Conservation (phyloP, 1,140 invertebrate species). For the Ostrea denselamellosa region DNA sequence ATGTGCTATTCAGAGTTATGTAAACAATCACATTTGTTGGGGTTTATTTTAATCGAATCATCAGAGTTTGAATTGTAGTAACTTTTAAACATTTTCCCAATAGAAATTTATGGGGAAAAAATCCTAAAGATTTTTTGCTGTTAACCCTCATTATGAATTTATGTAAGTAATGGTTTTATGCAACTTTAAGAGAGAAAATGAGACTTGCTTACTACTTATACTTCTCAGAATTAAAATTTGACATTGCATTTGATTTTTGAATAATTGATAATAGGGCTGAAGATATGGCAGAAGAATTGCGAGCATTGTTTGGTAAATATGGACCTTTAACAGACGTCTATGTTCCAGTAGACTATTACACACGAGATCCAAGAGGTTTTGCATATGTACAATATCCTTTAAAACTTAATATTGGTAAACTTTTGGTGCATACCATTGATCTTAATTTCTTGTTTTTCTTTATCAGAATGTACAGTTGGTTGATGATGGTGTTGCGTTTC, state of each 20-base stretch:
- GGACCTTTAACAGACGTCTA: conserved; percentile 80
- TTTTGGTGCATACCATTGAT: conserved; percentile 1
- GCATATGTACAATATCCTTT: conserved; percentile 81
- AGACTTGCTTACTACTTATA: too few species aligned
- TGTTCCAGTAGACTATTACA: conserved; percentile 81
- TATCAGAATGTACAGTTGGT: conserved; percentile 35
- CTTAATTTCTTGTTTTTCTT: conserved; percentile 11
- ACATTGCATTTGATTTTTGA: not conserved
- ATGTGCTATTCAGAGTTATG: too few species aligned
- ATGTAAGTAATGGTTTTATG: too few species aligned
- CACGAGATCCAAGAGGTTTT: conserved; percentile 79
- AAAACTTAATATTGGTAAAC: not conserved
- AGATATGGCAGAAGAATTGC: conserved; percentile 74
- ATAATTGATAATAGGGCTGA: conserved; percentile 38
- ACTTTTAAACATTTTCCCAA: too few species aligned
- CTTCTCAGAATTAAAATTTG: too few species aligned
- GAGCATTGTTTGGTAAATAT: conserved; percentile 80
- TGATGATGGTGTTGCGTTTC: conserved; percentile 27
- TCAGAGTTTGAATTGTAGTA: too few species aligned
- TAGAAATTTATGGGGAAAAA: too few species aligned
- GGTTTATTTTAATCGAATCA: too few species aligned
- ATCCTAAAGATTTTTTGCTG: too few species aligned
- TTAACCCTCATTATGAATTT: too few species aligned
- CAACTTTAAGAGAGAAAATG: too few species aligned
- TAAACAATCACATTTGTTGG: too few species aligned